Evolutionary conservation across 2,888 invertebrate species (phyloP).

Genomic region (Abrostola triplasia): DNA sequence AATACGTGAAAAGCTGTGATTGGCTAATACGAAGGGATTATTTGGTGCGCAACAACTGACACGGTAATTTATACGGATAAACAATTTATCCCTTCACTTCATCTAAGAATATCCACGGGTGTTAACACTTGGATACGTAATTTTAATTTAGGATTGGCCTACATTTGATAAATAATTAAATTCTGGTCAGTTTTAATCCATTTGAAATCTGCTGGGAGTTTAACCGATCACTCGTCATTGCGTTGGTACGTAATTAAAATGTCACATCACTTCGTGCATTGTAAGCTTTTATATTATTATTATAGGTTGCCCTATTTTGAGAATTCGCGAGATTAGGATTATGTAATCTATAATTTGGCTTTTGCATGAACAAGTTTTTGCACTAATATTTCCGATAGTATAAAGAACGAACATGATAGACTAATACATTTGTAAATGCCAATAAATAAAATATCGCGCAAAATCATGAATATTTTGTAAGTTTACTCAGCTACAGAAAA

Average conservation of each 20-base stretch:
- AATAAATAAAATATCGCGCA: background rate
- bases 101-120: slow-evolving; percentile 45
- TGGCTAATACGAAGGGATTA: slow-evolving; percentile 37
- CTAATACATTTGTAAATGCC: background rate
- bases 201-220: slow-evolving; percentile 20
- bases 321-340: no score
- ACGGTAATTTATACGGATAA: slow-evolving; percentile 45
- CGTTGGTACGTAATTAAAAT: slow-evolving; percentile 5
- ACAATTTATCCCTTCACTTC: slow-evolving; percentile 47
- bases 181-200: slow-evolving; percentile 32
- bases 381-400: no score
- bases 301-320: no score
- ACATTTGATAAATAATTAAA: slow-evolving; percentile 37
- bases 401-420: no score
- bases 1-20: slow-evolving; percentile 36
- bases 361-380: no score
- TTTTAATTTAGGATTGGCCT: slow-evolving; percentile 49
- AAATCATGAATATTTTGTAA: background rate
- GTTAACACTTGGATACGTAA: slow-evolving; percentile 41
- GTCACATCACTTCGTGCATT: slow-evolving; percentile 2
- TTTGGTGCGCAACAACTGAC: slow-evolving; percentile 34
- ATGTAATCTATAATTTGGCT: no score
- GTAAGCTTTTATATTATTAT: background rate
- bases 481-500: background rate
- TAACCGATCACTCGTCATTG: slow-evolving; percentile 18